Conservation (phyloP, 1,140 invertebrate species). For the Cydia amplana region DNA sequence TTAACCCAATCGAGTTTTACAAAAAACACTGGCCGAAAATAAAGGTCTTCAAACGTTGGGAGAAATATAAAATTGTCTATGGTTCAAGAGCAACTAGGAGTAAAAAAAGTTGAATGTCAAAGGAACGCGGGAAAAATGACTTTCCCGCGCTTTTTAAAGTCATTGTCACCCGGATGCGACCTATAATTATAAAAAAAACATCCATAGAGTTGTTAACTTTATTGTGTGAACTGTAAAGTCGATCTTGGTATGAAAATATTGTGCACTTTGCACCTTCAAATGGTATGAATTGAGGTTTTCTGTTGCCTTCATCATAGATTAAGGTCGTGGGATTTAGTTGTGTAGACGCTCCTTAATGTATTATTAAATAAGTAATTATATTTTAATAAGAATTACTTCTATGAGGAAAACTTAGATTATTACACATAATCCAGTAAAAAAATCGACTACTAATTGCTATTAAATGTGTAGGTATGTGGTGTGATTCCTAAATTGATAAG, state of each 20-base stretch:
- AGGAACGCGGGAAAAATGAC: conserved; percentile 24
- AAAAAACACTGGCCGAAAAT: neutral
- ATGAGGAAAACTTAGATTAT: too few relatives aligned
- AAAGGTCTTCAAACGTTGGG: neutral
- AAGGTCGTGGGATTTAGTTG: conserved; percentile 26
- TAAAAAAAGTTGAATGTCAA: conserved; percentile 28
- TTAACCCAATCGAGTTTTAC: too few relatives aligned
- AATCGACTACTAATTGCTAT: too few relatives aligned
- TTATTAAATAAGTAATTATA: neutral
- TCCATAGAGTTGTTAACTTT: neutral
- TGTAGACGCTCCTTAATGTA: neutral
- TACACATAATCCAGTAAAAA: too few relatives aligned
- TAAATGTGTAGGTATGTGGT: too few relatives aligned
- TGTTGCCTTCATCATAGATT: conserved; percentile 24
- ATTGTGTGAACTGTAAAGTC: neutral
- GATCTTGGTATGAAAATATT: neutral
- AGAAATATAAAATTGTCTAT: neutral
- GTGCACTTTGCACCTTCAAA: neutral
- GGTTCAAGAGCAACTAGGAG: neutral
- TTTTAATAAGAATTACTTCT: neutral
- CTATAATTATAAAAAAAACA: conserved; percentile 26
- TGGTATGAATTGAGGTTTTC: neutral
- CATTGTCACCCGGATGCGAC: conserved; percentile 30
- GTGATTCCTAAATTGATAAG: too few relatives aligned
- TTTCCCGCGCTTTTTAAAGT: conserved; percentile 30